Conservation (phyloP, 2,797 vertebrate species). For the Galaxias olidus region DNA sequence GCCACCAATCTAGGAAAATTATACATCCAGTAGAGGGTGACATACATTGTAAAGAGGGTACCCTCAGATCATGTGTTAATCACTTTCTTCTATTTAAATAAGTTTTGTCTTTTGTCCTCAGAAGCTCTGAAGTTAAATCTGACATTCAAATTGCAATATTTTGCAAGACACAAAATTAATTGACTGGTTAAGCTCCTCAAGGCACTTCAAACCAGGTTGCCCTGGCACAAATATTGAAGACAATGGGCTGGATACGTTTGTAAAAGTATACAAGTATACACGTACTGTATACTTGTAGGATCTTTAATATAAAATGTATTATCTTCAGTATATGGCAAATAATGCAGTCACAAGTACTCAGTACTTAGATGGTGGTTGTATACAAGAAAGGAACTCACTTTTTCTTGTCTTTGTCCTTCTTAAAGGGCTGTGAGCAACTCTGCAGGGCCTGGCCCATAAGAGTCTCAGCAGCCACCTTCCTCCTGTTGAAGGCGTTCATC, state of each 20-base stretch:
- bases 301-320: too few species aligned
- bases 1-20: not conserved
- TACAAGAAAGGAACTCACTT: conserved; percentile 80
- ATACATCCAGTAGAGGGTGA: not conserved
- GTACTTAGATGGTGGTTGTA: not conserved
- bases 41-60: not conserved
- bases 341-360: conserved; percentile 2
- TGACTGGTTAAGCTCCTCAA: too few species aligned
- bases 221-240: too few species aligned
- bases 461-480: conserved; percentile 89
- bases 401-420: conserved; percentile 97
- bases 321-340: not conserved
- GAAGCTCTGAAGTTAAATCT: conserved; percentile 9
- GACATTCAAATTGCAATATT: conserved; percentile 12
- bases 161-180: conserved; percentile 3
- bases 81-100: not conserved
- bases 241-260: too few species aligned
- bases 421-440: conserved; percentile 81
- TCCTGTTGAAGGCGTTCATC: conserved; percentile 89
- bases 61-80: conserved; percentile 4
- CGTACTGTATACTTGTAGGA: too few species aligned
- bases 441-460: conserved; percentile 90
- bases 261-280: too few species aligned
- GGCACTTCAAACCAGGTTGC: too few species aligned
- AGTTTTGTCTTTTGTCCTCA: not conserved